Base-by-base conservation (phyloP, 2,888 invertebrate species). In the Trisateles emortualis region DNA sequence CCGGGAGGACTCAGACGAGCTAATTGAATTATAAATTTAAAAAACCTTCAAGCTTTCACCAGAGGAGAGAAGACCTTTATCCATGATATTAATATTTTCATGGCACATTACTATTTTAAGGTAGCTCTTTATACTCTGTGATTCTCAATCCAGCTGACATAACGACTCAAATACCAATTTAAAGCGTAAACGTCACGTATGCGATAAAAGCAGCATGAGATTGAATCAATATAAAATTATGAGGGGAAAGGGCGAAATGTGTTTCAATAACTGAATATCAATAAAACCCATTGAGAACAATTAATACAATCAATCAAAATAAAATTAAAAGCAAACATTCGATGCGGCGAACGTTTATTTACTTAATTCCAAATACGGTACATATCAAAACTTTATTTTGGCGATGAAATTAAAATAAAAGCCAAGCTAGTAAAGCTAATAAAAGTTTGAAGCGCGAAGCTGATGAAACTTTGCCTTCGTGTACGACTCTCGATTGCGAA, bases 401-500 rank as follows among this genome's bases (percentile, higher is more conserved):
- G 6, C 53, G 13, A 58, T 33, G 38, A 48, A 55, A 63, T 71
- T 55, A 72, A 64, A 64, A 64, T 66, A 61, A 69, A 68, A 64
- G 48, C 48, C 58, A 45, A 49, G 49, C 19, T 26, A 46, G 41
- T 52, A 14, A 36, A 44, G 53, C 59, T 68, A 55, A 47, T 57
- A 59, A 70, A 76, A 77, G 61, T 76, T 76, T 30, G 36, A 33
- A 59, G 49, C 59, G 36, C 47, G 48, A 39, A 41, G 47, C 59
- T 64, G 41, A 52, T 56, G 52, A 63, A 73, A 77, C 72, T 76
- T 72, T 54, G 53, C 55, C 52, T 59, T 64, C 53, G 46, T 65
- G 58, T 59, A 54, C 49, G 73, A 76, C 59, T 72, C 60, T 3
- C 60, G 71, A 73, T 74, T 63, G 58, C 47, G 36, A 76, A 64